A percentile compares a stretch with the other conserved stretches of the same genome.
Evolutionary conservation across 2,113 vertebrate species (phyloP).

Genomic region (Struthio camelus): DNA sequence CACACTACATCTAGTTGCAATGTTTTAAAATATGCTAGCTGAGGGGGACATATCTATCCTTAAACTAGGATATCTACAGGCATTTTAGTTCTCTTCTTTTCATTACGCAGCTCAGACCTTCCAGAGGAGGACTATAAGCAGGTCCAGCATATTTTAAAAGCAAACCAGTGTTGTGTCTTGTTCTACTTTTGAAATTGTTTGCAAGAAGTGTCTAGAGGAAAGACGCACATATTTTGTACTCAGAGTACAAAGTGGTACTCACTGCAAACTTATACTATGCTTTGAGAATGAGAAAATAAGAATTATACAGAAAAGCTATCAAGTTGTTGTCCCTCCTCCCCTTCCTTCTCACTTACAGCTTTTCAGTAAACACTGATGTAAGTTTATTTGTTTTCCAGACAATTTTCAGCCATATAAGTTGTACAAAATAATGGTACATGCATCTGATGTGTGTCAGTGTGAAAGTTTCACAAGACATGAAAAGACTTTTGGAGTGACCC

Average conservation of each 20-base stretch:
- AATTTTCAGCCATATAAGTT: slow-evolving; percentile 36
- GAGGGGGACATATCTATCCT: background rate
- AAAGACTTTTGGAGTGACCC: slow-evolving; percentile 69
- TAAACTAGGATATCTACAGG: background rate
- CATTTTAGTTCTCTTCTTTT: background rate
- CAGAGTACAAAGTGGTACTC: background rate
- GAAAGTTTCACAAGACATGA: slow-evolving; percentile 72
- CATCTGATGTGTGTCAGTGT: slow-evolving; percentile 63
- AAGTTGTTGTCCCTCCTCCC: background rate
- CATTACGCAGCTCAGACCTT: background rate
- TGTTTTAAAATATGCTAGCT: background rate
- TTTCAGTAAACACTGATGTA: background rate
- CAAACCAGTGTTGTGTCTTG: fast-evolving
- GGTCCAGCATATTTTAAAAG: background rate
- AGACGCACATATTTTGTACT: background rate
- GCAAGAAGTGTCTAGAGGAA: background rate
- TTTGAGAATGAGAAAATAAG: background rate
- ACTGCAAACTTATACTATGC: background rate
- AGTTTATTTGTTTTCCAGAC: slow-evolving; percentile 23
- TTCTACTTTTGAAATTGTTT: background rate
- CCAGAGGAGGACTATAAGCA: background rate
- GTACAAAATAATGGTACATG: slow-evolving; percentile 41
- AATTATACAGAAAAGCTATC: background rate
- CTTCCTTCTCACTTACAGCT: background rate
- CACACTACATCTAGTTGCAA: background rate